Conservation (phyloP, 2,113 vertebrate species). For the Sander lucioperca region DNA sequence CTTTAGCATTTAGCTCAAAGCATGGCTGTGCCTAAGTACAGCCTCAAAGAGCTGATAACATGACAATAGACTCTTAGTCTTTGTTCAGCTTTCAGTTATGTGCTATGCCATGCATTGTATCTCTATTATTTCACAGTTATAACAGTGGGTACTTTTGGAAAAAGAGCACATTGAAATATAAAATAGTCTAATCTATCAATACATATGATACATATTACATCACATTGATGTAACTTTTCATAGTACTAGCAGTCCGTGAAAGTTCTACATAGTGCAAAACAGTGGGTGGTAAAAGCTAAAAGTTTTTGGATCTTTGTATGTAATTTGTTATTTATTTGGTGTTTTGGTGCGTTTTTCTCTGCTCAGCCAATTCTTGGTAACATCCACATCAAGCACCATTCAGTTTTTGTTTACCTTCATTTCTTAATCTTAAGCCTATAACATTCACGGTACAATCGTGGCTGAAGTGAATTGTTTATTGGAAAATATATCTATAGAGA, state of each 20-base stretch:
- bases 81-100: neutral
- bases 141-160: neutral
- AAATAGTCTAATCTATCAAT: neutral
- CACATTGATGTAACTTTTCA: neutral
- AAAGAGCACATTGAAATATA: neutral
- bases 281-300: constrained; percentile 3
- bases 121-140: neutral
- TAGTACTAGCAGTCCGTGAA: neutral
- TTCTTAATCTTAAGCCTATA: constrained; percentile 9
- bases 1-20: no score
- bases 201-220: neutral
- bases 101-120: neutral
- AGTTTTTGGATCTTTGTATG: neutral
- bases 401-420: neutral
- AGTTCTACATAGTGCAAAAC: neutral
- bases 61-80: neutral
- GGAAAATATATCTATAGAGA: neutral
- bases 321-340: constrained; percentile 5
- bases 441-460: constrained; percentile 29
- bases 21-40: no score
- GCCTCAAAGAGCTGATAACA: no score
- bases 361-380: neutral
- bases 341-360: constrained; percentile 1
- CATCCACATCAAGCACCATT: constrained; percentile 2
- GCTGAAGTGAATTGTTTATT: constrained; percentile 48